phyloP scores from a whole-genome alignment of 2,888 invertebrate genomes.

The Agrochola circellaris region DNA sequence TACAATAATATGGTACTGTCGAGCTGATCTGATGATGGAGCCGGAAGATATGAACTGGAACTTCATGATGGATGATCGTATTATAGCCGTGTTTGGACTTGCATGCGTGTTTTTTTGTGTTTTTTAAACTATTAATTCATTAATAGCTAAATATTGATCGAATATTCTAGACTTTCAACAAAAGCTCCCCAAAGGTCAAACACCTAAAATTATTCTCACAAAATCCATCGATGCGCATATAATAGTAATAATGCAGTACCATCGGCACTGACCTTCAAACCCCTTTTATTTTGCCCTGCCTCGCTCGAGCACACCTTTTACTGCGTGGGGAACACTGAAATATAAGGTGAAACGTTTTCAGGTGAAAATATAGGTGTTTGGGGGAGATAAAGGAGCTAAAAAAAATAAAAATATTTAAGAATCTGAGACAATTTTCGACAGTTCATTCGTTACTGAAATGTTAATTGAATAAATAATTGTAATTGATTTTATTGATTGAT shows the following conservation, averaged over 20 bases:
- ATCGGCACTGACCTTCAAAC: slow-evolving; percentile 54
- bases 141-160: neutral
- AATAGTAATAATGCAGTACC: slow-evolving; percentile 42
- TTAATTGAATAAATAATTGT: no score
- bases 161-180: neutral
- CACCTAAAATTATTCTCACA: slow-evolving; percentile 46
- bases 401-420: neutral
- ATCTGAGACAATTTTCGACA: neutral
- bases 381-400: no score
- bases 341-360: slow-evolving; percentile 7
- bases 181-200: slow-evolving; percentile 29
- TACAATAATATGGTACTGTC: no score
- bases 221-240: slow-evolving; percentile 31
- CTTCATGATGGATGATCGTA: no score
- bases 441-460: no score
- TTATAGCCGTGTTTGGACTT: no score
- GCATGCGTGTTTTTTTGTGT: no score
- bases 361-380: neutral
- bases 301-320: slow-evolving; percentile 44
- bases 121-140: no score
- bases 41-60: no score
- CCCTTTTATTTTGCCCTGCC: slow-evolving; percentile 52
- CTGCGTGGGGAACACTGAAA: slow-evolving; percentile 16
- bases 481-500: no score
- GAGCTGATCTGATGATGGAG: no score